Evolutionary conservation across 2,113 vertebrate species (phyloP).

Genomic region (Peromyscus leucopus): DNA sequence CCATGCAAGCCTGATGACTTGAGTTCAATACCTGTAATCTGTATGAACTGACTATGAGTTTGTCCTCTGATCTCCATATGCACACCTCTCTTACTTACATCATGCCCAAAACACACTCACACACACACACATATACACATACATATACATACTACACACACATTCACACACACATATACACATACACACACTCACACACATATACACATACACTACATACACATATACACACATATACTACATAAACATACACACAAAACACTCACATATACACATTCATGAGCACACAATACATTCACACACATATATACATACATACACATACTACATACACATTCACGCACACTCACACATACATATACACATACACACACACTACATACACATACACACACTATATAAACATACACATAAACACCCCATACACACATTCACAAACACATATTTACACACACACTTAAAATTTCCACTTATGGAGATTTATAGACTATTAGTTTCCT

Average conservation of each 20-base stretch:
- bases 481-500: background rate
- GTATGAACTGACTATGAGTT: background rate
- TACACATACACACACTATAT: background rate
- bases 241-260: background rate
- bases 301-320: background rate
- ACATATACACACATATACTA: fast-evolving
- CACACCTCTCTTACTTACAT: background rate
- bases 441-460: background rate
- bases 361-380: background rate
- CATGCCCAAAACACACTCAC: too few species aligned
- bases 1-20: background rate
- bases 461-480: background rate
- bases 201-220: background rate
- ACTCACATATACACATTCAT: too few species aligned
- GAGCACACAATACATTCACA: too few species aligned
- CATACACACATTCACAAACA: background rate
- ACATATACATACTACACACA: background rate
- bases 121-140: background rate
- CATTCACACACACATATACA: background rate
- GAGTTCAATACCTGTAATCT: background rate
- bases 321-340: background rate
- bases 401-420: background rate
- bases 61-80: background rate
- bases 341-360: background rate
- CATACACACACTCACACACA: background rate